Percentiles rank a stretch among this genome's conserved stretches.
Conservation (phyloP, 2,797 vertebrate genomes). For the Merluccius polli region DNA sequence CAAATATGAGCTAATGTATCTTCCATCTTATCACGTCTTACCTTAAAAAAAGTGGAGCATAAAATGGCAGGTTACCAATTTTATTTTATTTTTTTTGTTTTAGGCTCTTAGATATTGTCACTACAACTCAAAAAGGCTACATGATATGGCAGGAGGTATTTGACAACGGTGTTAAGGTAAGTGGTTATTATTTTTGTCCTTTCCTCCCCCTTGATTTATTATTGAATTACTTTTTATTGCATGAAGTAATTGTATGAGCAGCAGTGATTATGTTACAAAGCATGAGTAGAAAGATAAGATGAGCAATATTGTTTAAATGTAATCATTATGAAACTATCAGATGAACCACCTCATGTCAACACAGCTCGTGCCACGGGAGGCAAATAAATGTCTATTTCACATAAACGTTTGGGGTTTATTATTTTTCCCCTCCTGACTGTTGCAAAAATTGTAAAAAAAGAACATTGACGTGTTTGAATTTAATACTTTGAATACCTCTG, state of each 20-base stretch:
- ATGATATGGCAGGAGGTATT: constrained; percentile 97
- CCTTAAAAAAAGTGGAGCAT: neutral
- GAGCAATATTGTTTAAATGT: neutral
- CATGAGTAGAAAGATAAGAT: neutral
- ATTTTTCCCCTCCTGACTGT: no score
- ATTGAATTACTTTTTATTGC: neutral
- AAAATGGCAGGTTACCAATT: neutral
- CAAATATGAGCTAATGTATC: no score
- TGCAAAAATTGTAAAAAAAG: no score
- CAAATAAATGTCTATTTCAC: no score
- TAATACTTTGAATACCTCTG: no score
- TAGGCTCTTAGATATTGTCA: constrained; percentile 77
- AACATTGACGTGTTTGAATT: no score
- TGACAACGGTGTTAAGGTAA: constrained; percentile 85
- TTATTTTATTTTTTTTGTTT: neutral
- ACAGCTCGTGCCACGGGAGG: no score
- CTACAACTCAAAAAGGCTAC: constrained; percentile 77
- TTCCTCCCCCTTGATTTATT: neutral
- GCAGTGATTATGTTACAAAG: neutral
- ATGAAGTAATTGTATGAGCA: neutral
- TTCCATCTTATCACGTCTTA: no score
- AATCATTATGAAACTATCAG: neutral
- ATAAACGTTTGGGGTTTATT: no score
- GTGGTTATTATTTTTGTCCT: neutral
- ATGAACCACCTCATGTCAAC: no score